Conservation (phyloP, 1,140 invertebrate genomes). For the Metaphire vulgaris region DNA sequence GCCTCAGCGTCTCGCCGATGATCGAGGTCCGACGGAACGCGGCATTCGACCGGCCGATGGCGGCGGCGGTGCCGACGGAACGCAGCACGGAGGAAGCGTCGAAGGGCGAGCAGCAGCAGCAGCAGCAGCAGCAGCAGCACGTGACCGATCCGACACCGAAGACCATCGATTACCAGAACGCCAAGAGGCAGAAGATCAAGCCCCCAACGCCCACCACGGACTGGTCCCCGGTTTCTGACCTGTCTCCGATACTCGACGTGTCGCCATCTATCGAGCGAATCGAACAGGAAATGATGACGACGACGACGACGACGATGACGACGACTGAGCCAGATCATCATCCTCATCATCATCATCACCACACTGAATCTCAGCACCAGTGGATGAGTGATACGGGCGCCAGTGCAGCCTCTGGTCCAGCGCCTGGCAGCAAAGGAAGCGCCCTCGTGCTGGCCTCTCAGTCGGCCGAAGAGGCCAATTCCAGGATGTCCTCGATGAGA, state of each 20-base stretch:
- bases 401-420: too few relatives aligned
- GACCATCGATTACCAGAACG: slow-evolving; percentile 40
- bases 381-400: too few relatives aligned
- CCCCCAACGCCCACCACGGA: slow-evolving; percentile 35
- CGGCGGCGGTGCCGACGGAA: background rate
- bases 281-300: slow-evolving; percentile 50
- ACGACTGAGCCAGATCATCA: too few relatives aligned
- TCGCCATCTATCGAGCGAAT: slow-evolving; percentile 55
- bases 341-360: too few relatives aligned
- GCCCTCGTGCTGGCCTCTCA: too few relatives aligned
- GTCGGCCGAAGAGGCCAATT: background rate
- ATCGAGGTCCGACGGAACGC: slow-evolving; percentile 16
- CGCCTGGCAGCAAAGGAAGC: too few relatives aligned
- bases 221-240: slow-evolving; percentile 55
- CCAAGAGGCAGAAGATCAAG: slow-evolving; percentile 3
- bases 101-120: background rate
- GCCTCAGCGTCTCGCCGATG: slow-evolving; percentile 46
- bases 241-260: slow-evolving; percentile 56
- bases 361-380: too few relatives aligned
- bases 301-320: too few relatives aligned
- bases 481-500: background rate
- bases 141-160: slow-evolving; percentile 48
- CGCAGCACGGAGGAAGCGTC: background rate
- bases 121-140: slow-evolving; percentile 38
- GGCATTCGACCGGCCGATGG: background rate